phyloP scores from a whole-genome alignment of 30 jellyfish, hydroid and myxozoan species.

The Pelagia noctiluca region DNA sequence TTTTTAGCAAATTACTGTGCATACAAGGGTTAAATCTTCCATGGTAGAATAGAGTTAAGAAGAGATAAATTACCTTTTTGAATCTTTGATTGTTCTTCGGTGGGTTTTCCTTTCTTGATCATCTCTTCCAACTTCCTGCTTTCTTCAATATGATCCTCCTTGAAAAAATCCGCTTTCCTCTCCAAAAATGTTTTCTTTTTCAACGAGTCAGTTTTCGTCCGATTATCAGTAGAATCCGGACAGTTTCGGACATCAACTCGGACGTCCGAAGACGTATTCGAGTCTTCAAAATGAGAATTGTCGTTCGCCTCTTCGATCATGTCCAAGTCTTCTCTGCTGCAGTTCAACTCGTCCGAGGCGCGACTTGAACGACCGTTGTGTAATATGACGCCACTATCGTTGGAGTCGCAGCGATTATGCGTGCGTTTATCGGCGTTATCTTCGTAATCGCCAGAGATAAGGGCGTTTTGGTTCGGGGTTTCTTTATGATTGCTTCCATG shows the following conservation, averaged over 20 bases:
- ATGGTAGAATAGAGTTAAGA: no score
- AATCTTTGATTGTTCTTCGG: constrained; percentile 44
- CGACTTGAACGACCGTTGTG: constrained; percentile 75
- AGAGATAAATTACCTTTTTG: constrained; percentile 30
- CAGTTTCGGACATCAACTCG: constrained; percentile 6
- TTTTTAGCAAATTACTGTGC: no score
- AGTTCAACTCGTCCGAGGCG: constrained; percentile 79
- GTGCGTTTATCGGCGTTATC: constrained; percentile 47
- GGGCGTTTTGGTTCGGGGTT: not conserved
- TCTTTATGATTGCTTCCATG: constrained; percentile 6
- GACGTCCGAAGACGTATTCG: constrained; percentile 17
- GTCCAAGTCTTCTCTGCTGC: constrained; percentile 45
- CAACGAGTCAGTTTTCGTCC: constrained; percentile 1
- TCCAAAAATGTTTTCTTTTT: not conserved
- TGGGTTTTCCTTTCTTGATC: constrained; percentile 36
- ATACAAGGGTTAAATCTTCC: no score
- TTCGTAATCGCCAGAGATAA: not conserved
- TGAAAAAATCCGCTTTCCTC: not conserved
- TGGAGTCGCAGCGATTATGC: constrained; percentile 81
- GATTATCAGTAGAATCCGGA: not conserved
- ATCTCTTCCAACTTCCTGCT: constrained; percentile 55
- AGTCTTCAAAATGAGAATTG: constrained; percentile 28
- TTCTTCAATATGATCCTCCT: constrained; percentile 4
- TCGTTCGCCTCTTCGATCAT: constrained; percentile 38
- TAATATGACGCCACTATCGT: constrained; percentile 93